Base-by-base conservation (phyloP, 2,113 vertebrate species). In the Oreochromis niloticus region DNA sequence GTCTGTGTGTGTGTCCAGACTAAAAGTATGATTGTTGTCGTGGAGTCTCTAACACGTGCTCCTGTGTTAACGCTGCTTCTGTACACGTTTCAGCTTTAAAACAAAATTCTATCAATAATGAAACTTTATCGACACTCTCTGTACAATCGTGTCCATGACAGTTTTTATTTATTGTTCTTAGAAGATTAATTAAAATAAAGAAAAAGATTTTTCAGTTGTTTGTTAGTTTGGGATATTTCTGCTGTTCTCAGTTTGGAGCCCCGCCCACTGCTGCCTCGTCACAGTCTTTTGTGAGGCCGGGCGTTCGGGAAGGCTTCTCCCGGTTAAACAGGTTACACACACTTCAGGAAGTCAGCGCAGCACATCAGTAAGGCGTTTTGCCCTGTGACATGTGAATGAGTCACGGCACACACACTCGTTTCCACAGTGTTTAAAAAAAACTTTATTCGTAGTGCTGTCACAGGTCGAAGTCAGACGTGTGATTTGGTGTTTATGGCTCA, bases 401-500 rank as follows among this genome's bases (percentile, higher is more conserved):
- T 66, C 32, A 66, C 4, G 1, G 6, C 32, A 66, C 16, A 86
- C 46, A 88, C 30, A 41, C 41, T 24, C 39, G 24, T 83, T 88
- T 46, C 7, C 14, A 59, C 11, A 41, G 87, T 86, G 91, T 9
- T 87, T 86, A 92, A 95, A 96, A 96, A 93, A 96, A 93, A 94
- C 73, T 95, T 96, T 95, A 95, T 95, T 95, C 16, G 89, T 85
- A 73, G 24, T 57, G 27, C 50, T 85, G 68, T 55, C 66, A 43
- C 73, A 82, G 81, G 82, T 36, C 55, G 80, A 36, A 80, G 48
- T 80, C 36, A 7, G 10, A 75, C 24, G 39, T 46, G 41, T 91
- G 56, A 84, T 84, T 88, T 13, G 4, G 80, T 93, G 86, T 75
- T 89, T 92, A 94, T 93, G 92, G 91, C 94, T 95, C 83, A 88